Percentiles rank a stretch among this genome's conserved stretches.
Conservation (phyloP, 2,113 vertebrate genomes). For the Orientallactaga bullata region DNA sequence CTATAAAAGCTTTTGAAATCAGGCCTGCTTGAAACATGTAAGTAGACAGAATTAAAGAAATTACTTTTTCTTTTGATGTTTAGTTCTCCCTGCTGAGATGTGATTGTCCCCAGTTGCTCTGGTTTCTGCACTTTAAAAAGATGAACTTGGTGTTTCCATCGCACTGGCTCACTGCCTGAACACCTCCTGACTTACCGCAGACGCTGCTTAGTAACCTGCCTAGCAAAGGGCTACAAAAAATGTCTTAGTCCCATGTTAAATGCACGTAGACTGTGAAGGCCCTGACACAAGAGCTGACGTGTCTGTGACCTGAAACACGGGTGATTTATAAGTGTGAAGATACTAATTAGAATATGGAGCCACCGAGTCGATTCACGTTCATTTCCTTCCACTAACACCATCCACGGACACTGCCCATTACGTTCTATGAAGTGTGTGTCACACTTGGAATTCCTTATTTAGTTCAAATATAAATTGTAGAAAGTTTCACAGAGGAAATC, state of each 20-base stretch:
- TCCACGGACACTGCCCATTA: neutral
- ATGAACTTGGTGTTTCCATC: neutral
- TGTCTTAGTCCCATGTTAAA: neutral
- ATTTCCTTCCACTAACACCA: neutral
- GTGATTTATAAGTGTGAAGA: neutral
- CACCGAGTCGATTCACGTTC: neutral
- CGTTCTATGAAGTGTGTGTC: neutral
- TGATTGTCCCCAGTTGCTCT: neutral
- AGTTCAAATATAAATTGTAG: neutral
- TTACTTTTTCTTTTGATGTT: neutral
- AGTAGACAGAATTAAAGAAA: neutral
- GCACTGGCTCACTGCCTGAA: neutral
- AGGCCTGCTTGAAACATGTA: neutral
- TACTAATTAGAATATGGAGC: slow-evolving; percentile 36
- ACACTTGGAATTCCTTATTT: neutral
- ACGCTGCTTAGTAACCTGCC: neutral
- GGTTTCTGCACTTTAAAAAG: slow-evolving; percentile 6
- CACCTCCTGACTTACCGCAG: neutral
- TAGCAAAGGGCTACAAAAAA: neutral
- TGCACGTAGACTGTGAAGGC: neutral
- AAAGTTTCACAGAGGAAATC: neutral
- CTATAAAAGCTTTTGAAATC: neutral
- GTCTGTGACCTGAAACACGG: neutral
- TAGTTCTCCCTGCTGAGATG: slow-evolving; percentile 29
- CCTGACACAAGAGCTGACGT: neutral